Evolutionary conservation across 2,888 invertebrate species (phyloP).

Genomic region (Sepiola atlantica): DNA sequence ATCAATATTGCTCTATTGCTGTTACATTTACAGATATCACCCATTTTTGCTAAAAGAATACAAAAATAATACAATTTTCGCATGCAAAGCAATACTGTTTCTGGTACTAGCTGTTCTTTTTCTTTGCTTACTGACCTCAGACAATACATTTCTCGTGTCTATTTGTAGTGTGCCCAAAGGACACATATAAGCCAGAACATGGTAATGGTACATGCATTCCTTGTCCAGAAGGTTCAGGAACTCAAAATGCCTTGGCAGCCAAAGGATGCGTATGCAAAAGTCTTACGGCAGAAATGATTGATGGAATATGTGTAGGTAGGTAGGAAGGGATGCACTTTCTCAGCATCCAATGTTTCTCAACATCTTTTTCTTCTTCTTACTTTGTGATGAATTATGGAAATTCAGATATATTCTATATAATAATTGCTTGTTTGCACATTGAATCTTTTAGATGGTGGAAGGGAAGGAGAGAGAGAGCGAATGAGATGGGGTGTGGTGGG

Average conservation of each 20-base stretch:
- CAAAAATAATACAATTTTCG: neutral
- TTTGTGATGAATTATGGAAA: neutral
- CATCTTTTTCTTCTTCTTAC: neutral
- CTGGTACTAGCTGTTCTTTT: neutral
- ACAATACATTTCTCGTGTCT: constrained; percentile 6
- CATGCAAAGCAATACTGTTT: neutral
- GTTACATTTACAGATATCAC: neutral
- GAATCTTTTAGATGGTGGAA: no score
- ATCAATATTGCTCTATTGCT: no score
- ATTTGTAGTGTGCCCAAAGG: constrained; percentile 56
- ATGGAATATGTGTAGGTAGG: constrained; percentile 56
- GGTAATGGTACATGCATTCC: constrained; percentile 58
- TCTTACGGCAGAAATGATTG: constrained; percentile 50
- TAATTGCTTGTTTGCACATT: neutral
- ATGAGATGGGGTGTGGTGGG: no score
- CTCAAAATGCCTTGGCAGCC: constrained; percentile 53
- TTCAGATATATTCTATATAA: neutral
- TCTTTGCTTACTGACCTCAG: neutral
- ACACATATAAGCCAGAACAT: constrained; percentile 57
- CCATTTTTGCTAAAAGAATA: neutral
- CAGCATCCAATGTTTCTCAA: neutral
- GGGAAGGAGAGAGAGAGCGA: no score
- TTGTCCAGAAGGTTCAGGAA: constrained; percentile 55
- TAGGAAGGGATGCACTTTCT: neutral
- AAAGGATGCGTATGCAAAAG: constrained; percentile 57